Conservation (phyloP, 2,888 invertebrate genomes). For the Eupeodes luniger region DNA sequence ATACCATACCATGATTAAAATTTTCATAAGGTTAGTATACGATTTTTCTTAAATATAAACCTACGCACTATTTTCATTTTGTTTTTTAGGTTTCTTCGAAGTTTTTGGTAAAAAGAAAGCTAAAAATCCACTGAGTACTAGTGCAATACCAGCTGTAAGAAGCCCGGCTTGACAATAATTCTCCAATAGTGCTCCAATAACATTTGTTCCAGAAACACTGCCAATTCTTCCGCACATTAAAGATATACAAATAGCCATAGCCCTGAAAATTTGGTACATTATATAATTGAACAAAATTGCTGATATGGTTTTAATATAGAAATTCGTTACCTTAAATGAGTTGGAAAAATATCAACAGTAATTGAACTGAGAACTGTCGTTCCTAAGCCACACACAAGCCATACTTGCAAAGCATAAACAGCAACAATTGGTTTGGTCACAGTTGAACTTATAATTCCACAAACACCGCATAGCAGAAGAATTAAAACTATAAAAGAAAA, state of each 20-base stretch:
- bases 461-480: constrained; percentile 50
- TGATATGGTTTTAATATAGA: too few species aligned
- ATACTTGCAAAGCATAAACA: constrained; percentile 45
- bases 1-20: neutral
- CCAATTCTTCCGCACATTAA: constrained; percentile 78
- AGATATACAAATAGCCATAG: constrained; percentile 78
- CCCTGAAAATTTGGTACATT: constrained; percentile 63
- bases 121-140: constrained; percentile 70
- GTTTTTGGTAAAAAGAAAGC: constrained; percentile 69
- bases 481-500: constrained; percentile 51
- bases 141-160: constrained; percentile 66
- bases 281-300: too few species aligned
- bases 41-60: neutral
- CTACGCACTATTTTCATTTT: neutral
- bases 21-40: neutral
- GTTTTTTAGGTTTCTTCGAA: constrained; percentile 41
- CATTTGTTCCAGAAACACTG: constrained; percentile 76
- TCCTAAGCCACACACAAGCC: constrained; percentile 53
- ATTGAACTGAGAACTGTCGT: constrained; percentile 62
- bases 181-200: constrained; percentile 77
- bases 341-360: constrained; percentile 68
- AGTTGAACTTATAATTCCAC: constrained; percentile 48
- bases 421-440: constrained; percentile 54
- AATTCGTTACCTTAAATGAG: constrained; percentile 55
- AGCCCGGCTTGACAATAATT: constrained; percentile 75